Percentiles rank a stretch among this genome's conserved stretches.
Conservation (phyloP, 2,113 vertebrate species). For the Thymallus thymallus region DNA sequence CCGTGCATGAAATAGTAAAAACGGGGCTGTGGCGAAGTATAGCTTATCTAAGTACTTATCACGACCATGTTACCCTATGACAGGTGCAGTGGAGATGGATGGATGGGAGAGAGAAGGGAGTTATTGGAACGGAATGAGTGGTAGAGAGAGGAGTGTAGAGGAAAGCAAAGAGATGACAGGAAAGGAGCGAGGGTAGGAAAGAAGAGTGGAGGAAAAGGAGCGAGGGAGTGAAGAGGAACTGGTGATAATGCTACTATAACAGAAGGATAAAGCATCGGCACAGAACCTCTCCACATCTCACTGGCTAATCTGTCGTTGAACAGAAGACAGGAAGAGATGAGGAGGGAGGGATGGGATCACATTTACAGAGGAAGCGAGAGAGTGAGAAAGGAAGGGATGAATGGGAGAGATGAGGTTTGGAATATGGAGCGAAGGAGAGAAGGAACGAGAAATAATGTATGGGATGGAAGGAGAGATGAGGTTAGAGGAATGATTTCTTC, state of each 20-base stretch:
- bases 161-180: no score
- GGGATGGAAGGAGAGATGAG: neutral
- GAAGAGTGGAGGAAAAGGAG: no score
- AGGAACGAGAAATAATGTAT: neutral
- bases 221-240: no score
- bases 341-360: neutral
- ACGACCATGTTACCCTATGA: neutral
- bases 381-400: neutral
- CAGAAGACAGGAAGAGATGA: neutral
- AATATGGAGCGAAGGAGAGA: constrained; percentile 2
- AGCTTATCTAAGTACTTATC: no score
- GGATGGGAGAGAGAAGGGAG: neutral
- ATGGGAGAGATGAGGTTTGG: neutral
- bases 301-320: no score
- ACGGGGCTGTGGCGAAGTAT: no score
- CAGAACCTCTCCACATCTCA: no score
- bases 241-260: constrained; percentile 20
- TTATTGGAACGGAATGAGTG: neutral
- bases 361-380: neutral
- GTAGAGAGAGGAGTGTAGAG: neutral
- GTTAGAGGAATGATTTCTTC: neutral
- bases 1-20: neutral
- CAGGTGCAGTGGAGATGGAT: constrained; percentile 1
- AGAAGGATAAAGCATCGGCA: constrained; percentile 7
- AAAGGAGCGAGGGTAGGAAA: no score